phyloP scores from a whole-genome alignment of 2,797 vertebrate genomes.

The Tarsius wallacei region DNA sequence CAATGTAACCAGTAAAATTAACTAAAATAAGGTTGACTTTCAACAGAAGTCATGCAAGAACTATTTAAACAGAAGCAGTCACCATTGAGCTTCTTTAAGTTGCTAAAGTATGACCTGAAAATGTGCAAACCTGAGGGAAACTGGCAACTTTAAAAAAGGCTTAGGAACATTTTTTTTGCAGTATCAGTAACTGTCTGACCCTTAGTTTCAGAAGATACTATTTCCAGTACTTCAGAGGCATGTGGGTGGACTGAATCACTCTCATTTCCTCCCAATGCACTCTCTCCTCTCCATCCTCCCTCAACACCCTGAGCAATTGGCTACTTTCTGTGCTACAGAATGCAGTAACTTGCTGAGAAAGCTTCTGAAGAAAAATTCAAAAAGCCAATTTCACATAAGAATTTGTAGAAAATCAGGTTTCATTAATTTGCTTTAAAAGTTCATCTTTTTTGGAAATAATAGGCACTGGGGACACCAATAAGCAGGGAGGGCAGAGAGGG shows the following conservation, averaged over 20 bases:
- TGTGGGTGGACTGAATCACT: constrained; percentile 66
- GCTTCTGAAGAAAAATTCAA: constrained; percentile 14
- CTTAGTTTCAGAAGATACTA: constrained; percentile 47
- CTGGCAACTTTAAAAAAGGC: constrained; percentile 24
- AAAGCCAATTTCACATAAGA: neutral
- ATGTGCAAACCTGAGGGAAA: neutral
- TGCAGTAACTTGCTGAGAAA: neutral
- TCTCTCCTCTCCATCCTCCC: neutral
- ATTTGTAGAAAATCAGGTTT: constrained; percentile 4
- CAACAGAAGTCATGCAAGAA: constrained; percentile 8
- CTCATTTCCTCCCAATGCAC: neutral
- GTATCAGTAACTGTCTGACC: constrained; percentile 43
- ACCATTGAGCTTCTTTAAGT: neutral
- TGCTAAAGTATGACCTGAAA: neutral
- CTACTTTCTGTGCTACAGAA: constrained; percentile 21
- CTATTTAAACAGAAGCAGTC: neutral
- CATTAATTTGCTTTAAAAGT: neutral
- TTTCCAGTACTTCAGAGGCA: constrained; percentile 44
- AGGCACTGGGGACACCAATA: too few species aligned
- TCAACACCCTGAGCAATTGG: neutral
- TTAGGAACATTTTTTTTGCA: neutral
- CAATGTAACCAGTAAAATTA: neutral
- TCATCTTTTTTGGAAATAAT: too few species aligned
- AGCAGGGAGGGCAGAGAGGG: too few species aligned
- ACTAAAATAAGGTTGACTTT: constrained; percentile 13